Conservation (phyloP, 2,888 invertebrate species). For the Hirtodrosophila alboralis region DNA sequence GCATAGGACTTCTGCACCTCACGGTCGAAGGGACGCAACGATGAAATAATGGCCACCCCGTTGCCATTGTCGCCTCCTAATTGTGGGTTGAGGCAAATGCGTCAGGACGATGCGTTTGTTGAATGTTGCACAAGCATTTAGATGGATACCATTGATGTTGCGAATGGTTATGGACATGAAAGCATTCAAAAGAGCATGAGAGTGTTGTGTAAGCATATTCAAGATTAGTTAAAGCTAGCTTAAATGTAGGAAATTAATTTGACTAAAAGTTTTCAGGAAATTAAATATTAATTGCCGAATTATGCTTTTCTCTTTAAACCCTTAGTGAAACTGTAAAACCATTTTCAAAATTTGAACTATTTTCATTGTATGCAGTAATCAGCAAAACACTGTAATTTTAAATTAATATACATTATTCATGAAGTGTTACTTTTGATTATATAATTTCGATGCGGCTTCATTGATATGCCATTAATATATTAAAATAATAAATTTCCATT, state of each 20-base stretch:
- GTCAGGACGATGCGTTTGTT: conserved; percentile 7
- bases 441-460: conserved; percentile 20
- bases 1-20: conserved; percentile 97
- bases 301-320: no score
- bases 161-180: conserved; percentile 18
- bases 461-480: conserved; percentile 25
- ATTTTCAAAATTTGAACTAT: no score
- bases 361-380: background rate
- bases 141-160: conserved; percentile 37
- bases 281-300: no score
- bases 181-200: conserved; percentile 2
- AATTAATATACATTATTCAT: conserved; percentile 24
- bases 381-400: conserved; percentile 3
- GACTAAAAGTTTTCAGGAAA: no score
- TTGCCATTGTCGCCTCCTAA: conserved; percentile 97
- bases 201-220: conserved; percentile 17
- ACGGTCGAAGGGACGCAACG: conserved; percentile 95
- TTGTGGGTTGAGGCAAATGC: background rate
- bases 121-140: conserved; percentile 29
- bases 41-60: conserved; percentile 98
- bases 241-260: no score
- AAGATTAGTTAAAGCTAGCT: conserved; percentile 1
- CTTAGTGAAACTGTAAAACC: no score
- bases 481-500: conserved; percentile 5
- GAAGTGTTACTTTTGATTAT: conserved; percentile 24